Evolutionary conservation across 2,888 invertebrate genomes (phyloP).

Genomic region (Melieria picta): DNA sequence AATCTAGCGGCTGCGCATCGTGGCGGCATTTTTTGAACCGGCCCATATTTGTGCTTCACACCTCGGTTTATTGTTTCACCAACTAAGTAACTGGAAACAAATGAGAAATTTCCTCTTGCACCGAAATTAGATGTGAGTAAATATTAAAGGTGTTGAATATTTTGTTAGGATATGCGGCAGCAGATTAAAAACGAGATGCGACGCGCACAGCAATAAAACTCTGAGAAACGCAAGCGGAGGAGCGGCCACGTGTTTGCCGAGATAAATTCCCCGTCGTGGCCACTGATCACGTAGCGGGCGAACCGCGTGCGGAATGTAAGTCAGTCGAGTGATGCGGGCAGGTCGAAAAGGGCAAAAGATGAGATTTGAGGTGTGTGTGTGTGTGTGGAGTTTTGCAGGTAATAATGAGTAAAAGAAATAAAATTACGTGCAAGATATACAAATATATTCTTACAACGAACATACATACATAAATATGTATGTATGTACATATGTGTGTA

Average conservation of each 20-base stretch:
- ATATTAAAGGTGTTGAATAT: constrained; percentile 32
- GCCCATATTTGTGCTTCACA: constrained; percentile 30
- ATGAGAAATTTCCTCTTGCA: neutral
- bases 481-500: too few species aligned
- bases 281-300: constrained; percentile 32
- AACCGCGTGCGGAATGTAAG: constrained; percentile 19
- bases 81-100: constrained; percentile 1
- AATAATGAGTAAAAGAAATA: constrained; percentile 29
- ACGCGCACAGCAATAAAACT: neutral
- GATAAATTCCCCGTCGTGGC: constrained; percentile 25
- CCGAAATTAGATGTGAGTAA: constrained; percentile 29
- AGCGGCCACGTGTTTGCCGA: constrained; percentile 20
- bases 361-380: neutral
- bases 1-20: too few species aligned
- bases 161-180: constrained; percentile 27
- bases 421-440: constrained; percentile 11
- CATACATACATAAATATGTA: too few species aligned
- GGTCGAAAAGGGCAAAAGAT: neutral
- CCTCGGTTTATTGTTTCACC: constrained; percentile 26
- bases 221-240: neutral
- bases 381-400: constrained; percentile 5
- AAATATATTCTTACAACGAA: too few species aligned
- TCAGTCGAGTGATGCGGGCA: constrained; percentile 13
- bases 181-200: neutral
- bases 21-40: neutral